Conservation (phyloP, 2,888 invertebrate species). For the Habrosyne pyritoides region DNA sequence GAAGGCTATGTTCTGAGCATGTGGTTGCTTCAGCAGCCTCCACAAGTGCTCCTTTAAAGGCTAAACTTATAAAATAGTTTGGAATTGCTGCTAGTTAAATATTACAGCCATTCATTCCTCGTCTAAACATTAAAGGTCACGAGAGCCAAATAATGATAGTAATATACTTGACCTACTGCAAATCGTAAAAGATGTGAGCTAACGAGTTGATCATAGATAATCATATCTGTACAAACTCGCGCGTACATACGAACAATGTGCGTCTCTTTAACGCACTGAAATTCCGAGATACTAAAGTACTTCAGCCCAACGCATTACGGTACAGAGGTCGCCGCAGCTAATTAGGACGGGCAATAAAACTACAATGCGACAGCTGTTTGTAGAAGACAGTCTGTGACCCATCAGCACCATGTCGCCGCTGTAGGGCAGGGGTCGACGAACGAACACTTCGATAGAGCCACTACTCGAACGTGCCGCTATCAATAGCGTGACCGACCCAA, state of each 20-base stretch:
- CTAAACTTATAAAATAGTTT: too few species aligned
- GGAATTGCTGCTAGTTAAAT: background rate
- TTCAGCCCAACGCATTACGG: background rate
- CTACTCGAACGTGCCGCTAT: background rate
- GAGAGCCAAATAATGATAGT: background rate
- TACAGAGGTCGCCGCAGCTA: background rate
- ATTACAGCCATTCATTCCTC: background rate
- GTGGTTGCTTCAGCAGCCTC: too few species aligned
- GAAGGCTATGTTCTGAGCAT: too few species aligned
- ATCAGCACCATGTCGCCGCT: slow-evolving; percentile 1
- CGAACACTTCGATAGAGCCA: slow-evolving; percentile 12
- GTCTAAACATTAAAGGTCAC: background rate
- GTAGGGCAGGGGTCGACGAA: slow-evolving; percentile 29
- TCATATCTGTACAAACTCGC: background rate
- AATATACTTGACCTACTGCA: background rate
- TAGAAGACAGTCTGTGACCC: background rate
- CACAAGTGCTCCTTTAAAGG: too few species aligned
- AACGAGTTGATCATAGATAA: background rate
- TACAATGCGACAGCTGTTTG: background rate
- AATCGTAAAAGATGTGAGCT: background rate
- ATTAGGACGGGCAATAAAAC: background rate
- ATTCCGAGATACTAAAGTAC: background rate
- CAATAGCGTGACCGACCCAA: slow-evolving; percentile 6
- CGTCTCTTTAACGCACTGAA: background rate
- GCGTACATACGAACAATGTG: background rate